Percentiles rank a stretch among this genome's conserved stretches.
Conservation (phyloP, 2,113 vertebrate genomes). For the Callospermophilus lateralis region DNA sequence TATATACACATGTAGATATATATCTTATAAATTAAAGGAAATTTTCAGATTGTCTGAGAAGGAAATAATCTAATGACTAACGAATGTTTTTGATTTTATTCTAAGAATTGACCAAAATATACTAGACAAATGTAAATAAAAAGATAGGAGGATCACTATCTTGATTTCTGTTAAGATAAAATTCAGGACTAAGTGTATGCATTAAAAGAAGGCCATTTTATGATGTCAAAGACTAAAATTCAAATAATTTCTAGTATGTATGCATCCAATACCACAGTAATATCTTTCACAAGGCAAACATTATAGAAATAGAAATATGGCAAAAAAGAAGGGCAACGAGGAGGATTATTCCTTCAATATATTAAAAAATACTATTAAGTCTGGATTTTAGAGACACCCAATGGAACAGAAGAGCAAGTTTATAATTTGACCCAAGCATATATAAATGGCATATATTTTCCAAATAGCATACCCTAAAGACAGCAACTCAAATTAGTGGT, state of each 20-base stretch:
- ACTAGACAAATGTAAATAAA: not conserved
- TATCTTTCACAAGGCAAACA: not conserved
- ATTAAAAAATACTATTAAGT: not conserved
- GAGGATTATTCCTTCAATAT: not conserved
- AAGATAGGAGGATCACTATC: not conserved
- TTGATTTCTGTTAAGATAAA: not conserved
- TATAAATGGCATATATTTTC: not conserved
- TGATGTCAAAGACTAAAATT: not conserved
- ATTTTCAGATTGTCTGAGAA: not conserved
- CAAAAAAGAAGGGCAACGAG: not conserved
- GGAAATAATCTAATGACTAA: not conserved
- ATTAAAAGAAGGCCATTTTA: not conserved
- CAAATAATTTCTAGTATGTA: not conserved
- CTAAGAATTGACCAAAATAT: not conserved
- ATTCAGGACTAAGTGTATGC: not conserved
- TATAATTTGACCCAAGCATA: not conserved
- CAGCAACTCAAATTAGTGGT: not conserved
- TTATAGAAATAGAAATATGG: not conserved
- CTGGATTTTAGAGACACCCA: not conserved
- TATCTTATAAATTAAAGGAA: not conserved
- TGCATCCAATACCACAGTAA: not conserved
- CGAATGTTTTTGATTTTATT: not conserved
- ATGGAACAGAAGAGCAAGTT: not conserved
- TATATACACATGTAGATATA: no score
- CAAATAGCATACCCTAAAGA: not conserved